phyloP scores from a whole-genome alignment of 2,797 vertebrate species.

The Dermochelys coriacea region DNA sequence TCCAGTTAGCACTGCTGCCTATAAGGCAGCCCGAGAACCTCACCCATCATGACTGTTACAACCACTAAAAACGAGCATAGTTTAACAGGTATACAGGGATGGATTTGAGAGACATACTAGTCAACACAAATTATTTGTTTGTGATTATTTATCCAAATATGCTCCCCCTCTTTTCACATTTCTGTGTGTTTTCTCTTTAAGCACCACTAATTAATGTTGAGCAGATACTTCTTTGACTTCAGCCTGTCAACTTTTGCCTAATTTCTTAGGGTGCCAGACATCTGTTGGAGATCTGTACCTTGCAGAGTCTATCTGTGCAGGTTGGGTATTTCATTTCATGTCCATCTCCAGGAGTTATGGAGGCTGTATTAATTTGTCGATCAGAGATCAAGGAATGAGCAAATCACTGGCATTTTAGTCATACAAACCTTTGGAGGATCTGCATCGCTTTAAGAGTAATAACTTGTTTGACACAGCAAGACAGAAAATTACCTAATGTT shows the following conservation, averaged over 20 bases:
- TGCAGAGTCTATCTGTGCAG: background rate
- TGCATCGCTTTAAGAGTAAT: slow-evolving; percentile 16
- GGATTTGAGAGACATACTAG: background rate
- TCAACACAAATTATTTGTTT: background rate
- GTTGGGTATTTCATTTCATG: background rate
- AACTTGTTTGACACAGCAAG: slow-evolving; percentile 47
- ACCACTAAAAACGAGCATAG: fast-evolving
- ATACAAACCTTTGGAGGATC: background rate
- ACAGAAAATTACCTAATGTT: slow-evolving; percentile 33
- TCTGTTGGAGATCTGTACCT: background rate
- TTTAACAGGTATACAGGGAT: background rate
- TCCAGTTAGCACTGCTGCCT: fast-evolving
- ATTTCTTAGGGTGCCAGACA: background rate
- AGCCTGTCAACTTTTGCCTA: fast-evolving
- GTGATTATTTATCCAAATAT: fast-evolving
- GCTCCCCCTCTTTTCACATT: background rate
- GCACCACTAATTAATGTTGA: background rate
- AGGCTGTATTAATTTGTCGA: fast-evolving
- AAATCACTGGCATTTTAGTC: background rate
- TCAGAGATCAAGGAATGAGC: background rate
- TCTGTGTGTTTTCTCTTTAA: background rate
- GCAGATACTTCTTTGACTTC: background rate
- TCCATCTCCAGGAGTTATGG: background rate
- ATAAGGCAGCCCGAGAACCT: fast-evolving
- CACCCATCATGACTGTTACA: background rate